Percentiles rank a stretch among this genome's conserved stretches.
phyloP scores from a whole-genome alignment of 2,888 invertebrate species.

The Folsomia candida region DNA sequence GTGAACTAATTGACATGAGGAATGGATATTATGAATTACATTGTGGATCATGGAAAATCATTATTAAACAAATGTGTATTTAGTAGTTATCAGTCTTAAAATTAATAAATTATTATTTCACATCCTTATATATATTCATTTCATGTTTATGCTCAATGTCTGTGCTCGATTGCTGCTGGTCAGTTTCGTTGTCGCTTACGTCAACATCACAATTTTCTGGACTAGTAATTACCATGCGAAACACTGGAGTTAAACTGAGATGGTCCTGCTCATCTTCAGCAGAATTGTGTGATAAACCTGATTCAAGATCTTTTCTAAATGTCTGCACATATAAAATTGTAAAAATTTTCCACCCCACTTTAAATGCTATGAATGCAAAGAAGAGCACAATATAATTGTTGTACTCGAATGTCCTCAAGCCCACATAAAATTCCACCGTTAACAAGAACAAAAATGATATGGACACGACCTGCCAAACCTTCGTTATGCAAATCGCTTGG shows the following conservation, averaged over 20 bases:
- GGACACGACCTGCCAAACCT: not conserved
- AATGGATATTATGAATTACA: too few relatives aligned
- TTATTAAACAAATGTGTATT: too few relatives aligned
- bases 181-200: not conserved
- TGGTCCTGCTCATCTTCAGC: not conserved
- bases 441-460: conserved; percentile 9
- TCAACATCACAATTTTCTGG: conserved; percentile 9
- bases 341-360: conserved; percentile 19
- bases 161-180: too few relatives aligned
- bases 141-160: too few relatives aligned
- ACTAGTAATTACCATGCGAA: not conserved
- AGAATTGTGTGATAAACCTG: not conserved
- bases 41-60: too few relatives aligned
- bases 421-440: conserved; percentile 7
- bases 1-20: too few relatives aligned
- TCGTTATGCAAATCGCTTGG: not conserved
- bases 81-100: too few relatives aligned
- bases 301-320: conserved; percentile 16
- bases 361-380: not conserved
- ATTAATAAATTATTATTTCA: too few relatives aligned
- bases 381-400: conserved; percentile 15
- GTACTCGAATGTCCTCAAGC: conserved; percentile 1
- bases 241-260: not conserved
- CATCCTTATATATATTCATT: too few relatives aligned
- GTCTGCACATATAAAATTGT: conserved; percentile 7